Percentiles rank a stretch among this genome's conserved stretches.
phyloP scores from a whole-genome alignment of 2,797 vertebrate species.

The Chelidonichthys spinosus region DNA sequence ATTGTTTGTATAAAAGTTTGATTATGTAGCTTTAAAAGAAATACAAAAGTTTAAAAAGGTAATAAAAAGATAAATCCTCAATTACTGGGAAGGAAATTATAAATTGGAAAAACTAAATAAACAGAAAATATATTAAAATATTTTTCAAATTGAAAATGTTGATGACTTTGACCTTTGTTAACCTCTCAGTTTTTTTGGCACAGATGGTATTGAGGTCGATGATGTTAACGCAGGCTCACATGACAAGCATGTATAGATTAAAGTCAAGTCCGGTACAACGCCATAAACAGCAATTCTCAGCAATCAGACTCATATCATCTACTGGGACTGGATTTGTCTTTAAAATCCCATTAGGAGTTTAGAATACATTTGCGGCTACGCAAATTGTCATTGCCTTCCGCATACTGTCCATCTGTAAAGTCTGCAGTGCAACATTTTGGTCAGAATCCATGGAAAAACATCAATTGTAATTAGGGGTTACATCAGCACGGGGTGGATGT shows the following conservation, averaged over 20 bases:
- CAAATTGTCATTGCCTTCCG: conserved; percentile 37
- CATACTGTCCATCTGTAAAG: conserved; percentile 43
- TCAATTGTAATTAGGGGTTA: conserved; percentile 75
- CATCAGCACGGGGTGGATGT: conserved; percentile 56
- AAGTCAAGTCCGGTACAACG: conserved; percentile 12
- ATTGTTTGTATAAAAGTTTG: neutral
- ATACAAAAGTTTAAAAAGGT: neutral
- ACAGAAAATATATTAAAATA: neutral
- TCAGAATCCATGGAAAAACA: conserved; percentile 69
- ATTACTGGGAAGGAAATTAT: neutral
- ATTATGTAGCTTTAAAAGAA: neutral
- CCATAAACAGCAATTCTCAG: neutral
- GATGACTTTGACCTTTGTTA: neutral
- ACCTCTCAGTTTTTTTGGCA: neutral
- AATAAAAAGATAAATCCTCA: neutral
- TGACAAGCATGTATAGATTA: conserved; percentile 1
- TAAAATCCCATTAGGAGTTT: conserved; percentile 38
- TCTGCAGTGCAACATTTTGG: conserved; percentile 51
- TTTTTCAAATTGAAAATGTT: neutral
- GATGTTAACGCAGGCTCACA: neutral
- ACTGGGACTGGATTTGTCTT: conserved; percentile 17
- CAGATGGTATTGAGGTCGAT: neutral
- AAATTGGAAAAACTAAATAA: neutral
- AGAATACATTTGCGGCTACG: conserved; percentile 12
- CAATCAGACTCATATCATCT: conserved; percentile 4